These are phyloP conservation scores for Chrysolina oricalcia DNA, from an alignment of 2,888 invertebrate genomes.

Conservation along the genomic window DNA sequence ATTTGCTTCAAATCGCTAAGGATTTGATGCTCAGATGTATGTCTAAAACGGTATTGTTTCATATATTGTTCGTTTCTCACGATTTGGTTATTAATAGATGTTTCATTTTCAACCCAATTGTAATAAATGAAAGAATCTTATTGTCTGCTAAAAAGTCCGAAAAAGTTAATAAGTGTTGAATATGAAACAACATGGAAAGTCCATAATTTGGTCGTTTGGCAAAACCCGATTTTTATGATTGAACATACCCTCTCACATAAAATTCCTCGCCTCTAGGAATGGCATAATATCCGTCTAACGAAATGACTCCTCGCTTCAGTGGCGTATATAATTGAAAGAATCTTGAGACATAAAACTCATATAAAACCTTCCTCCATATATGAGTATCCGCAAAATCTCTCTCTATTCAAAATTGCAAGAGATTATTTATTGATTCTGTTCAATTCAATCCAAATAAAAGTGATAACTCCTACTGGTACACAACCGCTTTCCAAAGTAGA, in stretches of 20 bases:
- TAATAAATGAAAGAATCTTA: too few relatives aligned
- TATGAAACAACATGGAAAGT: background rate
- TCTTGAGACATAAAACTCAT: background rate
- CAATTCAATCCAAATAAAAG: too few relatives aligned
- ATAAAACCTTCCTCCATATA: background rate
- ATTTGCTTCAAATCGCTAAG: too few relatives aligned
- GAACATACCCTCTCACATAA: conserved; percentile 2
- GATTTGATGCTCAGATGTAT: too few relatives aligned
- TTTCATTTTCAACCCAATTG: too few relatives aligned
- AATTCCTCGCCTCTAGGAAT: background rate
- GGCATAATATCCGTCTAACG: conserved; percentile 7
- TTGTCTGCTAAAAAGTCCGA: background rate
- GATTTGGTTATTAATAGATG: too few relatives aligned
- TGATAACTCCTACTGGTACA: too few relatives aligned
- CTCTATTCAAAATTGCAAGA: background rate
- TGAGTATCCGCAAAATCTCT: background rate
- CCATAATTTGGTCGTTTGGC: background rate
- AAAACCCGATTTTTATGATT: conserved; percentile 8
- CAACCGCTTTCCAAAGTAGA: too few relatives aligned
- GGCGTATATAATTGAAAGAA: conserved; percentile 7
- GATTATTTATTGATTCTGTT: background rate
- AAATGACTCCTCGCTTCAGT: conserved; percentile 1
- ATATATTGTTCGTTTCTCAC: too few relatives aligned
- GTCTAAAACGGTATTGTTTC: too few relatives aligned
- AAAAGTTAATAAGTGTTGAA: background rate